Evolutionary conservation across 2,113 vertebrate genomes (phyloP), one percentile per base, ranked within the genome.

Genomic region (Geothlypis trichas): DNA sequence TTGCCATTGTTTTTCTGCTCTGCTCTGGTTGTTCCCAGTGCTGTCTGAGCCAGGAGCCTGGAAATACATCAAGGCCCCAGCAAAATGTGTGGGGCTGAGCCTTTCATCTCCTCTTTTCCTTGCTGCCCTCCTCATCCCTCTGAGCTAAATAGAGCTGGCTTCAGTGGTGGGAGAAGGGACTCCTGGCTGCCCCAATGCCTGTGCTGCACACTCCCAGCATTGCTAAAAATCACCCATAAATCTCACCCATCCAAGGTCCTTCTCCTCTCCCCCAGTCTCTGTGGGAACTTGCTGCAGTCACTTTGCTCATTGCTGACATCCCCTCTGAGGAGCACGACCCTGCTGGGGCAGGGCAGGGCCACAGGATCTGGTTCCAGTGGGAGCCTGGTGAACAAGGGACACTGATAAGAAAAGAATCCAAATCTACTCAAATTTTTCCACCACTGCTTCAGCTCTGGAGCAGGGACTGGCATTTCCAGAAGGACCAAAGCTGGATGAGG

Each of bases 21-120:
- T 3, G 2, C 52, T 87, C 21, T 5, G 0, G 0, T 75, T 84
- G 63, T 75, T 4, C 44, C 31, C 22, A 6, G 7, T 8, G 10
- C 44, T 37, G 17, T 44, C 72, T 44, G 28, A 84, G n/a, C 31
- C n/a, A 49, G 49, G 42, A 91, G 9, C 30, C 33, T 78, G 61
- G 35, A 20, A 63, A 37, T 10, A 2, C 4, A 27, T 9, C 13
- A 35, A 84, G 30, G 35, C 1, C 7, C 13, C 62, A 42, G 26
- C 15, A 84, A 57, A 77, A 44, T 8, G 41, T 37, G 21, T 18
- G 31, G 66, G 49, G 30, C 33, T 65, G 61, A 84, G 35, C 47
- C 47, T 49, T 31, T 59, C 37, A 28, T 46, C 31, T 68, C 24
- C 21, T 66, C 15, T 47, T 37, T 37, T 62, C 27, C 65, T 55